Percentiles rank a stretch among this genome's conserved stretches.
Evolutionary conservation across 2,888 invertebrate species (phyloP).

Genomic region (Drosophila incognita): DNA sequence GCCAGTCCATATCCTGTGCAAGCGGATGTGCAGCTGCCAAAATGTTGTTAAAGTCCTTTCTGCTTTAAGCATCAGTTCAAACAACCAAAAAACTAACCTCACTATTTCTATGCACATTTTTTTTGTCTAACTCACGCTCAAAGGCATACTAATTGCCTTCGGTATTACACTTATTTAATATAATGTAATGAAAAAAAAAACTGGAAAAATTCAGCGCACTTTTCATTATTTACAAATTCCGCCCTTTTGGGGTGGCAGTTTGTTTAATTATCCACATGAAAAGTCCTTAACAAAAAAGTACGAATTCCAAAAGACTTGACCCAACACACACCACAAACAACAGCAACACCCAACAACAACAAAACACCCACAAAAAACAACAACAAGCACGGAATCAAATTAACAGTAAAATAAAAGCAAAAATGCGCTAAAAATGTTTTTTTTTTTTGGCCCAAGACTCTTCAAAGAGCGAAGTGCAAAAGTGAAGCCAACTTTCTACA

Average conservation of each 20-base stretch:
- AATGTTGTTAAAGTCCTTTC: slow-evolving; percentile 47
- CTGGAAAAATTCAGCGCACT: slow-evolving; percentile 26
- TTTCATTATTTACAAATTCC: slow-evolving; percentile 24
- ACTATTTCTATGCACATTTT: neutral
- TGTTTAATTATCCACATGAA: slow-evolving; percentile 80
- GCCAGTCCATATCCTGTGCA: slow-evolving; percentile 64
- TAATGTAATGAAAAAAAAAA: slow-evolving; percentile 38
- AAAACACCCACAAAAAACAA: slow-evolving; percentile 9
- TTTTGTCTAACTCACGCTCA: slow-evolving; percentile 11
- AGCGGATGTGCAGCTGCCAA: slow-evolving; percentile 70
- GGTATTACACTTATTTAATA: slow-evolving; percentile 44
- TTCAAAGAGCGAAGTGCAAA: slow-evolving; percentile 59
- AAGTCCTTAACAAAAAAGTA: slow-evolving; percentile 56
- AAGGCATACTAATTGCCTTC: slow-evolving; percentile 51
- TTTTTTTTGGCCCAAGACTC: slow-evolving; percentile 24
- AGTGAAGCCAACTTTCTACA: slow-evolving; percentile 65
- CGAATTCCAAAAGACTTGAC: slow-evolving; percentile 52
- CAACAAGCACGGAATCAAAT: slow-evolving; percentile 64
- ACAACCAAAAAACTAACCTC: slow-evolving; percentile 2
- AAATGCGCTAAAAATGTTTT: slow-evolving; percentile 64
- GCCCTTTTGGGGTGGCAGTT: slow-evolving; percentile 63
- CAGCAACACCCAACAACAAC: slow-evolving; percentile 15
- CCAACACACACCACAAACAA: slow-evolving; percentile 33
- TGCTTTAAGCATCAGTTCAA: slow-evolving; percentile 31
- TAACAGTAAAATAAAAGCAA: slow-evolving; percentile 71